Evolutionary conservation across 2,113 vertebrate genomes (phyloP), one percentile per base, ranked within the genome.

Genomic region (Zapornia atra): DNA sequence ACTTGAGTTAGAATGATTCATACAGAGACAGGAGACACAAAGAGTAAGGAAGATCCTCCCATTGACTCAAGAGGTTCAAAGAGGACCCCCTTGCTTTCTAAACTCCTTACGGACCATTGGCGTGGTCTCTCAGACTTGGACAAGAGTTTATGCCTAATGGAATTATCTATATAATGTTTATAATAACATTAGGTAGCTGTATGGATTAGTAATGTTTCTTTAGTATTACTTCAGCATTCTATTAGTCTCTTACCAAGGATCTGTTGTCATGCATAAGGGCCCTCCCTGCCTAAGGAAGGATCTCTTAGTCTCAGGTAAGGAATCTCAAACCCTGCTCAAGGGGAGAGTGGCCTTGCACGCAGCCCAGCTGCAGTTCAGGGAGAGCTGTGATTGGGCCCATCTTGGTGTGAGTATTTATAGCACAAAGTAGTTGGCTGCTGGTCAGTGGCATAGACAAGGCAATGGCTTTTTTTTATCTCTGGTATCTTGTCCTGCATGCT

Each of bases 251-350:
- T 65, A 46, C 7, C 3, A 1, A 77, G 64, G 21, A 46, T 17
- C 25, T 57, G 8, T 51, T 1, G 7, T 51, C 1, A 1, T 1
- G 1, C 24, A 10, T 54, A 44, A 54, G 54, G 10, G 10, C 40
- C 33, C 16, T 38, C 15, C 20, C 38, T 2, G 3, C 29, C 26
- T 34, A 40, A 25, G 46, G 20, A 50, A 90, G 24, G 38, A 50
- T 65, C 29, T 50, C 29, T 42, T 17, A 24, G 25, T 72, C 20
- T 57, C n/a, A 65, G 24, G 11, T 38, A 50, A 80, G 51, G 38
- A 44, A 50, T 28, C 16, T 60, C 56, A 44, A 50, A 51, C 11
- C 26, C 15, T 40, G 2, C 7, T 28, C 9, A 12, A 12, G 21
- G 6, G 7, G 21, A 60, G 12, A 63, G 36, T 51, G 13, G 33